Evolutionary conservation across 1,140 invertebrate species (phyloP), one percentile per base, ranked within the genome.

Genomic region (Ridgeia piscesae): DNA sequence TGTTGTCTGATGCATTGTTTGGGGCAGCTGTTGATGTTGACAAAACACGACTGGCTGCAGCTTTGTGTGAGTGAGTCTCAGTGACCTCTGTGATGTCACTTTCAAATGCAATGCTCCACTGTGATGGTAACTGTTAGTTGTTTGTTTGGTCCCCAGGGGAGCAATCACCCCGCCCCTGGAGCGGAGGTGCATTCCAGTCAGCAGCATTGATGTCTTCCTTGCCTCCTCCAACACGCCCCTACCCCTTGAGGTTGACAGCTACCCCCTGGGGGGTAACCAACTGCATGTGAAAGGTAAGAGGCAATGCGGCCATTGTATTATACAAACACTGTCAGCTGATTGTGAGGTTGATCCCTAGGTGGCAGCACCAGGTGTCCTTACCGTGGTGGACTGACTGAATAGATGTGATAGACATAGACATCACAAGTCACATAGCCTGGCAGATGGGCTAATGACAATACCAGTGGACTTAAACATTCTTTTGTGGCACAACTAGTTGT

Each of bases 191-290:
- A 96, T 97, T 90, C 97, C 97, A 95, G 94, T 97, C 48, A 95
- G 96, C 48, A 96, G 95, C 35, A 96, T 97, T 92, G 97, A 98
- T 94, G 97, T 97, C 88, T 97, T 97, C 94, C 96, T 97, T 77
- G 97, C 97, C 93, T 97, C 97, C 50, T 97, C 96, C 93, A 97
- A 96, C 94, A 97, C 96, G 91, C 97, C 96, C 91, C 95, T 97
- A 93, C 96, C 96, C 90, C 95, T 96, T 93, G 96, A 96, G 27
- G 97, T 97, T 33, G 97, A 97, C 94, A 97, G 97, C 50, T 97
- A 96, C 34, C 96, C 96, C 94, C 96, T 98, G 9, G 97, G 97
- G 92, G 97, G 97, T 42, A 97, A 97, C 95, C 97, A 97, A 94
- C 96, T 98, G 35, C 96, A 97, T 94, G 96, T 98, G 93, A 97